A percentile compares a stretch with the other conserved stretches of the same genome.
Conservation (phyloP, 2,888 invertebrate species). For the Lithophane semibrunnea region DNA sequence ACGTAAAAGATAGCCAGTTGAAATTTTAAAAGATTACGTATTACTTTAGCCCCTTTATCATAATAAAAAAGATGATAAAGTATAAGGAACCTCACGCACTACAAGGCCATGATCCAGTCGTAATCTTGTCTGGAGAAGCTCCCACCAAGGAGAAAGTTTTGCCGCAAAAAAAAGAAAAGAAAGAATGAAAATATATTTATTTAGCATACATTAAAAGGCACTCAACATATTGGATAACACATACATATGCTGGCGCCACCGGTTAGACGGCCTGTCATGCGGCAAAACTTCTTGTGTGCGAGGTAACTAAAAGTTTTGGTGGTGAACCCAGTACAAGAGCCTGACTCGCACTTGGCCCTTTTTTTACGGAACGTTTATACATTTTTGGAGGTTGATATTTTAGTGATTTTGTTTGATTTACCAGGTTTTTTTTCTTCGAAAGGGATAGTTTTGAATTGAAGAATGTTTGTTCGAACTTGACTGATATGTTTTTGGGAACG, state of each 20-base stretch:
- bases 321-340: not conserved
- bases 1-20: no score
- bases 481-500: conserved; percentile 39
- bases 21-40: no score
- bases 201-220: not conserved
- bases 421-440: conserved; percentile 32
- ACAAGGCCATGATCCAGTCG: not conserved
- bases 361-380: conserved; percentile 53
- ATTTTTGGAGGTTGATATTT: conserved; percentile 62
- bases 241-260: not conserved
- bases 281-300: not conserved
- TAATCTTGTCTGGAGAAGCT: not conserved
- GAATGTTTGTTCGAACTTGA: conserved; percentile 53
- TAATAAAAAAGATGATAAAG: not conserved
- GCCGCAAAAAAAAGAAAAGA: not conserved
- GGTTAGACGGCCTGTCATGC: not conserved
- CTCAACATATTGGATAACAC: not conserved
- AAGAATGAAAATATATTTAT: not conserved
- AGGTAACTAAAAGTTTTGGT: not conserved
- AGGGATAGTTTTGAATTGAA: conserved; percentile 51
- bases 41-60: no score
- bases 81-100: not conserved
- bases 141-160: not conserved
- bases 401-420: conserved; percentile 56
- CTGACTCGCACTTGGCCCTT: not conserved